Percentiles rank a stretch among this genome's conserved stretches.
These are phyloP conservation scores for Cyanocitta stelleri DNA, from an alignment of 2,113 vertebrate species.

Conservation along the genomic window DNA sequence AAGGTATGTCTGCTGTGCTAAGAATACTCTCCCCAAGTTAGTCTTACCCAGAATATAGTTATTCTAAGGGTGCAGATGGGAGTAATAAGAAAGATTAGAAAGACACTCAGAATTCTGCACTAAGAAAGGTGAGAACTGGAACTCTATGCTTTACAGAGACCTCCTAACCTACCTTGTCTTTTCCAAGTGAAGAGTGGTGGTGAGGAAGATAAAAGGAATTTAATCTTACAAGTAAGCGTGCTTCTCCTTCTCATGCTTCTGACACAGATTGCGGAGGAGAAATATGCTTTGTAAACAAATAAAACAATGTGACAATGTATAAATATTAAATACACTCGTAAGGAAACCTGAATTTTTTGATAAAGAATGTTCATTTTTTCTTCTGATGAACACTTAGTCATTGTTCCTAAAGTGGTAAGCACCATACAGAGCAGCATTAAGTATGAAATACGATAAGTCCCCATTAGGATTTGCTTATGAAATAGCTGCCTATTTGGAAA, in stretches of 20 bases:
- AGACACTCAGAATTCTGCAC: background rate
- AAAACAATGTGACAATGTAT: background rate
- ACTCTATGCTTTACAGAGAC: background rate
- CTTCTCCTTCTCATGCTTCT: background rate
- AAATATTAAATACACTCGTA: background rate
- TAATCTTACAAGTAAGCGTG: background rate
- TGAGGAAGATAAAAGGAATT: background rate
- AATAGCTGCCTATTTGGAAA: background rate
- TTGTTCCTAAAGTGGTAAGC: background rate
- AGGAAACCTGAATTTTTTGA: background rate
- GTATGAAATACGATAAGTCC: background rate
- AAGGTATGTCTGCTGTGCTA: background rate
- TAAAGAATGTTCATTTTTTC: background rate
- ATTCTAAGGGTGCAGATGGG: background rate
- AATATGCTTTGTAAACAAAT: background rate
- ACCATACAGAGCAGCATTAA: background rate
- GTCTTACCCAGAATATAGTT: background rate
- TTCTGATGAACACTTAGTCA: background rate
- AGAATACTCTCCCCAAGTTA: background rate
- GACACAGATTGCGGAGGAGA: background rate
- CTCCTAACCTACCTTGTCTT: background rate
- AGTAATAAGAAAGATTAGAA: background rate
- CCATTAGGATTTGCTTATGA: background rate
- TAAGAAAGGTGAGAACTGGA: background rate
- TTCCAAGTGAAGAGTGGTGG: background rate